Evolutionary conservation across 2,888 invertebrate genomes (phyloP), one percentile per base, ranked within the genome.

Genomic region (Scelioninae gen. 1): DNA sequence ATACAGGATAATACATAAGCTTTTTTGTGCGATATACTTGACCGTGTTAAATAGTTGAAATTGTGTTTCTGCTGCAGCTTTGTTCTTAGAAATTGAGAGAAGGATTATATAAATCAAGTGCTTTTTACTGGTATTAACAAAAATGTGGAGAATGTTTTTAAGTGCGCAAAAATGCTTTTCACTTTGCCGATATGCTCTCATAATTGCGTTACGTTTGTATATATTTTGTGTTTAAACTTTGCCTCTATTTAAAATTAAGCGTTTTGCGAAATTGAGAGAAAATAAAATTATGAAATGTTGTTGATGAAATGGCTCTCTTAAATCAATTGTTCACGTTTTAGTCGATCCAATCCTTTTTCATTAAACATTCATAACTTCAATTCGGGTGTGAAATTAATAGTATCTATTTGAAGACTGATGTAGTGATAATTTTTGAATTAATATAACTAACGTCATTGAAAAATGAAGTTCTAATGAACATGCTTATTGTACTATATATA

Each of bases 101-200:
- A 40, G 55, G 62, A 62, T 62, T 62, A 43, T 62, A 74, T 56
- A 45, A 65, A 74, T 65, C 63, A 51, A 55, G 63, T n/a, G 47
- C 47, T 65, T 65, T 74, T 53, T 56, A 40, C 63, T 45, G 38
- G 45, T 11, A 11, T 34, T n/a, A n/a, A 63, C 43, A 74, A 74
- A 74, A 74, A 72, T 74, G 34, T 53, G 34, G 31, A 9, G 31
- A 62, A 63, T 45, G 40, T 71, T 71, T 71, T 40, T 45, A 15
- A 60, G 60, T 23, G 71, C 56, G 47, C 15, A 31, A 60, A 71
- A 51, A 43, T 34, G 38, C 60, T 71, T 71, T 58, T 60, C 13
- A 16, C 38, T 16, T 6, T 5, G 13, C 13, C 56, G 55, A 69
- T 56, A 69, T 40, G 15, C 32, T 55, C 66, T 66, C 7, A 51